Evolutionary conservation across 1,140 invertebrate species (phyloP).

Genomic region (Heterodera carotae): DNA sequence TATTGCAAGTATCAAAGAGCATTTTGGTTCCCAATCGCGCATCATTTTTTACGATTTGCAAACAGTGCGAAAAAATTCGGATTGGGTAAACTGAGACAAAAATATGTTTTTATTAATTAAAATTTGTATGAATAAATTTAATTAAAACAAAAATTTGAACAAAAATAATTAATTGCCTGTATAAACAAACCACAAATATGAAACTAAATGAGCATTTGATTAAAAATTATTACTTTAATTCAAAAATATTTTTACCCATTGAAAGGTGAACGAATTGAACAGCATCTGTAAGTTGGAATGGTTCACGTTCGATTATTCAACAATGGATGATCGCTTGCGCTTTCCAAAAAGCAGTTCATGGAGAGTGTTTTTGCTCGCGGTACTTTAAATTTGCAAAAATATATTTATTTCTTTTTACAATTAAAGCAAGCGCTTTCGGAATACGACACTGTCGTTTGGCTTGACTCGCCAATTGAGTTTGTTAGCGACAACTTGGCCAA

Average conservation of each 20-base stretch:
- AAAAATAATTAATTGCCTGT: no score
- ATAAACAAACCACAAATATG: no score
- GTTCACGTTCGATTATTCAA: conserved; percentile 21
- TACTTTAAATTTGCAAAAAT: neutral
- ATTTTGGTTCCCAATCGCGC: conserved; percentile 7
- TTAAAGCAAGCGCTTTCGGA: conserved; percentile 10
- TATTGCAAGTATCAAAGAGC: neutral
- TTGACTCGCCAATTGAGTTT: conserved; percentile 33
- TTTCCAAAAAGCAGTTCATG: conserved; percentile 29
- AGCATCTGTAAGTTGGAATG: conserved; percentile 33
- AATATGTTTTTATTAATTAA: neutral
- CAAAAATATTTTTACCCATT: no score
- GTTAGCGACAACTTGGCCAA: neutral
- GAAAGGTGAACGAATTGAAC: conserved; percentile 31
- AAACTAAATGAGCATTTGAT: no score
- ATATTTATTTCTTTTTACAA: conserved; percentile 20
- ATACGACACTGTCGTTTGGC: conserved; percentile 29
- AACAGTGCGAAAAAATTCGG: conserved; percentile 7
- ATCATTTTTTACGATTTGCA: conserved; percentile 35
- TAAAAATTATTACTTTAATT: no score
- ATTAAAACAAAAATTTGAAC: no score
- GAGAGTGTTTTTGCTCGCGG: conserved; percentile 36
- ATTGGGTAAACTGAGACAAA: conserved; percentile 7
- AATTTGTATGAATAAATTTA: no score
- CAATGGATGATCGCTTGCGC: conserved; percentile 27